Percentiles rank a stretch among this genome's conserved stretches.
Conservation (phyloP, 2,113 vertebrate genomes). For the Ictalurus punctatus region DNA sequence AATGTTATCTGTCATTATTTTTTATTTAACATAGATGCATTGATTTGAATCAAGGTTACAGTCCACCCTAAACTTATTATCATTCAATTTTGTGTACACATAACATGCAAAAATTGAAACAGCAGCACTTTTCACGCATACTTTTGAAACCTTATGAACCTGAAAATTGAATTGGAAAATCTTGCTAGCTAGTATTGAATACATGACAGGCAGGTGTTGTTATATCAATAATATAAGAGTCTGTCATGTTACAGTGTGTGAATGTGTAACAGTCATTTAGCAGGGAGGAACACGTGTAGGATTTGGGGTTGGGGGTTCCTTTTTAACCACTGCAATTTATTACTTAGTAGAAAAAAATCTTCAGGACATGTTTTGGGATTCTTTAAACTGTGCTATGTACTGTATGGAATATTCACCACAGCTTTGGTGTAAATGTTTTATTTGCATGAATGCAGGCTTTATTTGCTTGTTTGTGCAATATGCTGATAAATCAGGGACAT, state of each 20-base stretch:
- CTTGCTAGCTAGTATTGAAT: not conserved
- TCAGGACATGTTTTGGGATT: not conserved
- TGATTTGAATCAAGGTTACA: not conserved
- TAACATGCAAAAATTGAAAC: too few species aligned
- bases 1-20: not conserved
- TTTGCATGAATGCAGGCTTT: not conserved
- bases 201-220: not conserved
- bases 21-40: not conserved
- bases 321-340: not conserved
- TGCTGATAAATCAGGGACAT: constrained; percentile 60
- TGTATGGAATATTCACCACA: not conserved
- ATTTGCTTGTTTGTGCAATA: constrained; percentile 47
- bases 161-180: not conserved
- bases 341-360: not conserved
- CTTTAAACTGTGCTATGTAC: not conserved
- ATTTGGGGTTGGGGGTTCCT: not conserved
- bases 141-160: not conserved
- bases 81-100: not conserved
- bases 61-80: not conserved
- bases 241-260: not conserved
- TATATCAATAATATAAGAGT: not conserved
- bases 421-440: not conserved
- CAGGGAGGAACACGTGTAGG: not conserved
- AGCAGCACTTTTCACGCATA: not conserved
- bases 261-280: not conserved